Evolutionary conservation across 2,797 vertebrate genomes (phyloP).

Genomic region (Lithobates pipiens): DNA sequence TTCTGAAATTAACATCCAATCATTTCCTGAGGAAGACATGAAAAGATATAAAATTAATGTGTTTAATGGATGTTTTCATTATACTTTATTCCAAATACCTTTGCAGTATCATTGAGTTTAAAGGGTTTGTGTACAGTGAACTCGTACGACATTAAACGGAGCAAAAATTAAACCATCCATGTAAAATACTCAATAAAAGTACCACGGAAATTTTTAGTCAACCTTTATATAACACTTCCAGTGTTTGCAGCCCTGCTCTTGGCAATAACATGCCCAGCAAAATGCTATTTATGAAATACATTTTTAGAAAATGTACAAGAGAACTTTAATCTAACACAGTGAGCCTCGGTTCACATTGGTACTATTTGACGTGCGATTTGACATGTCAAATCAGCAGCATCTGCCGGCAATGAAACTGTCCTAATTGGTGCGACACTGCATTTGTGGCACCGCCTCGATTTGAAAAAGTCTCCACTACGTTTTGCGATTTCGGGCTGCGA

Average conservation of each 20-base stretch:
- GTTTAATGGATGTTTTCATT: conserved; percentile 11
- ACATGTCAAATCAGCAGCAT: too few relatives aligned
- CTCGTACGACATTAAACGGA: neutral
- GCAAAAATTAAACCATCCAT: conserved; percentile 12
- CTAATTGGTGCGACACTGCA: too few relatives aligned
- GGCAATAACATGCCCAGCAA: conserved; percentile 30
- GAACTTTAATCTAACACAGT: conserved; percentile 40
- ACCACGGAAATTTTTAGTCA: conserved; percentile 18
- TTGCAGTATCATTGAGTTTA: neutral
- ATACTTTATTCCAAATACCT: conserved; percentile 16
- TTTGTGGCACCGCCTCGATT: too few relatives aligned
- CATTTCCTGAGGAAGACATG: conserved; percentile 4
- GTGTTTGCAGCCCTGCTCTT: conserved; percentile 16
- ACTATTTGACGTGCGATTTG: too few relatives aligned
- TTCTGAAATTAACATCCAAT: neutral
- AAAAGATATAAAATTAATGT: neutral
- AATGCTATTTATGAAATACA: conserved; percentile 47
- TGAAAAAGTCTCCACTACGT: too few relatives aligned
- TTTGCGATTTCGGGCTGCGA: too few relatives aligned
- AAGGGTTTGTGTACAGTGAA: conserved; percentile 15
- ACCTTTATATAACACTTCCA: conserved; percentile 36
- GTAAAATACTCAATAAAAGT: conserved; percentile 35
- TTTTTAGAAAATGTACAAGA: conserved; percentile 47
- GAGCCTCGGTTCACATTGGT: too few relatives aligned
- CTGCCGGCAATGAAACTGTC: too few relatives aligned